phyloP scores from a whole-genome alignment of 2,888 invertebrate species.

The Conomelus anceps region DNA sequence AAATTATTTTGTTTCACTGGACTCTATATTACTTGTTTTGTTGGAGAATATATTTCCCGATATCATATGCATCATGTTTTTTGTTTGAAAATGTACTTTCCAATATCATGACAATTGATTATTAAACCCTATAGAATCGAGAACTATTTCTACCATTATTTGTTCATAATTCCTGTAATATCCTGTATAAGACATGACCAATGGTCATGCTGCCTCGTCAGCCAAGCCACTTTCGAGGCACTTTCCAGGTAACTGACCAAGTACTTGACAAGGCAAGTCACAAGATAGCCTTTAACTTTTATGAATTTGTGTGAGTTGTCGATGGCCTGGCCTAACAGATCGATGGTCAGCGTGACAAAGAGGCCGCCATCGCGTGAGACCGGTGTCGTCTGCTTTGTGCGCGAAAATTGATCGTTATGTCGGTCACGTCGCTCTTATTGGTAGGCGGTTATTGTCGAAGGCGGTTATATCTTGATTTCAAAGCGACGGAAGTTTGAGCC shows the following conservation, averaged over 20 bases:
- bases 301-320: background rate
- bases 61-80: too few relatives aligned
- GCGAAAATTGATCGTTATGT: background rate
- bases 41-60: too few relatives aligned
- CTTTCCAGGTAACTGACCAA: background rate
- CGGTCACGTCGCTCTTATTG: background rate
- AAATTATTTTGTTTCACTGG: too few relatives aligned
- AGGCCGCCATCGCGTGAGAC: background rate
- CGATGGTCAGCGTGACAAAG: background rate
- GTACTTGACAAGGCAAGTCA: background rate
- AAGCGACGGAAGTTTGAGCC: background rate
- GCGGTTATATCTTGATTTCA: background rate
- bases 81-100: too few relatives aligned
- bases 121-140: too few relatives aligned
- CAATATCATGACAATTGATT: too few relatives aligned
- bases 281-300: background rate
- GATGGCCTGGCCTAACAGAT: too few relatives aligned
- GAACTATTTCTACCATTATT: too few relatives aligned
- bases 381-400: background rate
- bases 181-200: background rate
- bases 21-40: too few relatives aligned
- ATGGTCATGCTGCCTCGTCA: too few relatives aligned
- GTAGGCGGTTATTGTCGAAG: background rate
- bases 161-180: too few relatives aligned
- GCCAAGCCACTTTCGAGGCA: background rate